Evolutionary conservation across 2,797 vertebrate species (phyloP).

Genomic region (Holocentrus rufus): DNA sequence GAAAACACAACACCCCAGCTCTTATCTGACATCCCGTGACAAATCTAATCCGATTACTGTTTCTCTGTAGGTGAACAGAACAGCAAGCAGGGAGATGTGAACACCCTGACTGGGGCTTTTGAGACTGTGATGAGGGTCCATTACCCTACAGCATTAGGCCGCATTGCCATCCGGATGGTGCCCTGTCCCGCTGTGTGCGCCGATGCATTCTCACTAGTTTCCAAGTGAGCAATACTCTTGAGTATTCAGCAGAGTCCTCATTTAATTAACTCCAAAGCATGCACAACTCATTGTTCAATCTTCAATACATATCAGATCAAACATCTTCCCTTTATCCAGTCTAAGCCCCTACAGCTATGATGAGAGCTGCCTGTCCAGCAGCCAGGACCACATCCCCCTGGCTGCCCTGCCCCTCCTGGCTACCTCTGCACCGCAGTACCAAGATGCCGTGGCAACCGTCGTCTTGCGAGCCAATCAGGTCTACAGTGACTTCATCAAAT

Average conservation of each 20-base stretch:
- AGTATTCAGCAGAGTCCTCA: too few relatives aligned
- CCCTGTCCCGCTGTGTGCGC: slow-evolving; percentile 95
- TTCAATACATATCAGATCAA: neutral
- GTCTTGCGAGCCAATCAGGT: slow-evolving; percentile 95
- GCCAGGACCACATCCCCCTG: slow-evolving; percentile 97
- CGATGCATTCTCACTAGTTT: slow-evolving; percentile 94
- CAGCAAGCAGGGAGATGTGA: slow-evolving; percentile 94
- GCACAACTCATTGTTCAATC: neutral
- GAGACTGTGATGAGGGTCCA: slow-evolving; percentile 96
- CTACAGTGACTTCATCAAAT: slow-evolving; percentile 93
- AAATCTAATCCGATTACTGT: neutral
- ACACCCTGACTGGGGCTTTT: slow-evolving; percentile 90
- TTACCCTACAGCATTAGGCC: slow-evolving; percentile 91
- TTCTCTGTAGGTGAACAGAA: slow-evolving; percentile 85
- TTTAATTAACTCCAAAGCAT: neutral
- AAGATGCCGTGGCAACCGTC: slow-evolving; percentile 92
- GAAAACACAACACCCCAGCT: neutral
- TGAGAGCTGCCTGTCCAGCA: slow-evolving; percentile 94
- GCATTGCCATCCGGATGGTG: slow-evolving; percentile 90
- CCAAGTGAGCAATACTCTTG: slow-evolving; percentile 84
- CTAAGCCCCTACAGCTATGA: slow-evolving; percentile 97
- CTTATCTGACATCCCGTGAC: neutral
- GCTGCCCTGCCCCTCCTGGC: slow-evolving; percentile 94
- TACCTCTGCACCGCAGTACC: slow-evolving; percentile 94
- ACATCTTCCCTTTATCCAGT: slow-evolving; percentile 72